phyloP scores from a whole-genome alignment of 2,113 vertebrate genomes.

The Bubo blakistoni region DNA sequence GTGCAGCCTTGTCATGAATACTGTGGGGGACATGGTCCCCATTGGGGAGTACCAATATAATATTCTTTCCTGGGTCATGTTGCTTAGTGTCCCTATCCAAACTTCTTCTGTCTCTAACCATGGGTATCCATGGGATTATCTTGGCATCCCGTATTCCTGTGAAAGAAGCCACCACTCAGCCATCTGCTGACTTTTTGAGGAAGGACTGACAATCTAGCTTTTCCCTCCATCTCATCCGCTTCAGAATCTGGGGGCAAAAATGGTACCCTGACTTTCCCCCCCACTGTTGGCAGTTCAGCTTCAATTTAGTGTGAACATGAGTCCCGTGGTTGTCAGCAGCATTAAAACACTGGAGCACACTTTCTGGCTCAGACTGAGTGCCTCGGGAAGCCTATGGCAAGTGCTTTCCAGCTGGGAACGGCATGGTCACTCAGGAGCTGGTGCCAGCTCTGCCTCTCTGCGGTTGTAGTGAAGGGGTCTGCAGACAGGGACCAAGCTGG shows the following conservation, averaged over 20 bases:
- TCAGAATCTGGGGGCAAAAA: not conserved
- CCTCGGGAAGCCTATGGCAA: not conserved
- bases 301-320: not conserved
- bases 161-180: not conserved
- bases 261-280: not conserved
- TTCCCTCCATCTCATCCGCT: not conserved
- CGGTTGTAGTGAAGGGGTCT: fast-evolving
- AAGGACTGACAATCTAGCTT: not conserved
- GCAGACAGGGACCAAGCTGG: not conserved
- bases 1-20: not conserved
- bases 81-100: not conserved
- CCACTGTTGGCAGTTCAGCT: not conserved
- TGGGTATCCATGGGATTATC: not conserved
- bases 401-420: not conserved
- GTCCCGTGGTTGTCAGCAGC: not conserved
- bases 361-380: not conserved
- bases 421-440: not conserved
- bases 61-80: not conserved
- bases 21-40: no score
- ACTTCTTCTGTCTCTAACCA: not conserved
- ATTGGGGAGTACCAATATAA: not conserved
- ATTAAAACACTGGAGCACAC: not conserved
- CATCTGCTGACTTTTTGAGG: not conserved
- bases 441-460: not conserved
- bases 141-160: not conserved